These are phyloP conservation scores for Silvanus unidentatus DNA, from an alignment of 2,888 invertebrate species.

Conservation along the genomic window DNA sequence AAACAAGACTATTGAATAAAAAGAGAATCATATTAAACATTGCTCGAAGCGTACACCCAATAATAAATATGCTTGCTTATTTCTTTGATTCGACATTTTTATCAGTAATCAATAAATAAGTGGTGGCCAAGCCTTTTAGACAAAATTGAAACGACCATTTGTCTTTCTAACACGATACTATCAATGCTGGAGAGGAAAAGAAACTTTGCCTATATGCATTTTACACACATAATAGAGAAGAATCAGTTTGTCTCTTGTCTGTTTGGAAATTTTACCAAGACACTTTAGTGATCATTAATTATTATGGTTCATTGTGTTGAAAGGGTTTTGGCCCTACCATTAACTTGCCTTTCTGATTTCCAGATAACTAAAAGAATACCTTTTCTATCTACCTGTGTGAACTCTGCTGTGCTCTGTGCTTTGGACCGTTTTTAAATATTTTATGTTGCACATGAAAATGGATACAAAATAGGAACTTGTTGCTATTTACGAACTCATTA, in stretches of 20 bases:
- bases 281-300: slow-evolving; percentile 3
- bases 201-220: too few species aligned
- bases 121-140: slow-evolving; percentile 36
- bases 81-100: slow-evolving; percentile 18
- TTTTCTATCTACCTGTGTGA: too few species aligned
- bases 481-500: not conserved
- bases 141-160: slow-evolving; percentile 34
- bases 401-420: too few species aligned
- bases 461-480: not conserved
- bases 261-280: slow-evolving; percentile 1
- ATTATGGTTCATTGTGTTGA: slow-evolving; percentile 2
- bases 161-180: slow-evolving; percentile 38
- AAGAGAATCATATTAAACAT: too few species aligned
- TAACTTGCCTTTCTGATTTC: slow-evolving; percentile 1
- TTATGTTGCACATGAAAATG: not conserved
- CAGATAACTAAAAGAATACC: not conserved
- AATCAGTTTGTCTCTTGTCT: slow-evolving; percentile 3
- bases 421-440: slow-evolving; percentile 1
- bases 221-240: not conserved
- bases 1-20: not conserved
- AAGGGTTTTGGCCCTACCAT: slow-evolving; percentile 1
- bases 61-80: slow-evolving; percentile 8
- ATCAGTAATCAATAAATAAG: slow-evolving; percentile 34
- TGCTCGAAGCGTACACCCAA: not conserved
- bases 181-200: slow-evolving; percentile 19